These are phyloP conservation scores for Poecilia velifera DNA, from an alignment of 2,797 vertebrate genomes.

Conservation along the genomic window DNA sequence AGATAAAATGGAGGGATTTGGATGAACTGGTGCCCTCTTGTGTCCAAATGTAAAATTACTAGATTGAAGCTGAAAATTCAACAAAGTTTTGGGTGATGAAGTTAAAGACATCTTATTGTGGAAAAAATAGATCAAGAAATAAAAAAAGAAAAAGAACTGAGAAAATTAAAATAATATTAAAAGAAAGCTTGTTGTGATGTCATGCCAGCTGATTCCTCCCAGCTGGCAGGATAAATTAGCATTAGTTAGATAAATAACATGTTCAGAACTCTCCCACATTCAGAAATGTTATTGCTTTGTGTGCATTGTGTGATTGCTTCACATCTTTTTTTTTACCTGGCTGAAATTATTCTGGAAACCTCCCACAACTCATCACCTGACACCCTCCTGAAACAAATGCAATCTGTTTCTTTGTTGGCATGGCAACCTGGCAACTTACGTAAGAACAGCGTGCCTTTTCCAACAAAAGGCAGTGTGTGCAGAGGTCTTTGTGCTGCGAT, in stretches of 20 bases:
- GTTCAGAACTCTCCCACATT: neutral
- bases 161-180: too few relatives aligned
- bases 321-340: neutral
- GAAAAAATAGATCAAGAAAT: too few relatives aligned
- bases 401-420: slow-evolving; percentile 42
- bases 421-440: slow-evolving; percentile 48
- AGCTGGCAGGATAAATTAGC: too few relatives aligned
- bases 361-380: slow-evolving; percentile 24
- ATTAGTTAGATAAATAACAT: neutral
- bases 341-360: neutral
- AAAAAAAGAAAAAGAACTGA: too few relatives aligned
- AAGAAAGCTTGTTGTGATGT: neutral
- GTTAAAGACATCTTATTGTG: neutral
- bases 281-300: neutral
- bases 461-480: slow-evolving; percentile 21
- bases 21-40: slow-evolving; percentile 46
- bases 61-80: neutral
- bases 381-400: neutral
- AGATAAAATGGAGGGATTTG: neutral
- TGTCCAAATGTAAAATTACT: slow-evolving; percentile 25
- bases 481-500: slow-evolving; percentile 56
- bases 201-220: neutral
- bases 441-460: slow-evolving; percentile 46
- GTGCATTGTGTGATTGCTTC: too few relatives aligned
- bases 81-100: neutral